phyloP scores from a whole-genome alignment of 2,113 vertebrate species.

The Benitochromis conjunctus region DNA sequence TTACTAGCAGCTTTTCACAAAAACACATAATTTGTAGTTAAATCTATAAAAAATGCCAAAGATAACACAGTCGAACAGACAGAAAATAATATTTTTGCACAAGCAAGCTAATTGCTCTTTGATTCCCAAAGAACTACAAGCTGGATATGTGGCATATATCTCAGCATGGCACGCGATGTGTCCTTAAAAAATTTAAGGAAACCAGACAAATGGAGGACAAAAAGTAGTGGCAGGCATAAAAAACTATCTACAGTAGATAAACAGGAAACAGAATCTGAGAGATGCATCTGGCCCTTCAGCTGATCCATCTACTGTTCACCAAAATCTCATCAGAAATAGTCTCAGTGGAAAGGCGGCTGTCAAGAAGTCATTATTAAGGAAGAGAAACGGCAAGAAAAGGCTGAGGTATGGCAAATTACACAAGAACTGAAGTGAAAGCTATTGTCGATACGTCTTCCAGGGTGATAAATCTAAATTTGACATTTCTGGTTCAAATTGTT shows the following conservation, averaged over 20 bases:
- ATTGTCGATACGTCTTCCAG: background rate
- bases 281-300: background rate
- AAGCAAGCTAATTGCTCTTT: background rate
- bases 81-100: background rate
- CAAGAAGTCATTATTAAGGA: background rate
- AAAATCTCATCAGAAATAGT: background rate
- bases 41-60: background rate
- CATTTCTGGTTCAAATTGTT: background rate
- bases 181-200: background rate
- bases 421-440: background rate
- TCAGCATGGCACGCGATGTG: background rate
- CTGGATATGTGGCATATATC: too few species aligned
- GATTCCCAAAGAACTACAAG: background rate
- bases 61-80: background rate
- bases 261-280: background rate
- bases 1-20: background rate
- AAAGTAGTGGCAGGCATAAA: background rate
- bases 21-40: background rate
- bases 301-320: background rate
- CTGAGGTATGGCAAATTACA: background rate
- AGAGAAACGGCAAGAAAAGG: background rate
- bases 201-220: background rate
- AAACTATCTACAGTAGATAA: background rate
- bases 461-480: background rate
- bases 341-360: background rate